Conservation (phyloP, 2,888 invertebrate species). For the Euclidia mi region DNA sequence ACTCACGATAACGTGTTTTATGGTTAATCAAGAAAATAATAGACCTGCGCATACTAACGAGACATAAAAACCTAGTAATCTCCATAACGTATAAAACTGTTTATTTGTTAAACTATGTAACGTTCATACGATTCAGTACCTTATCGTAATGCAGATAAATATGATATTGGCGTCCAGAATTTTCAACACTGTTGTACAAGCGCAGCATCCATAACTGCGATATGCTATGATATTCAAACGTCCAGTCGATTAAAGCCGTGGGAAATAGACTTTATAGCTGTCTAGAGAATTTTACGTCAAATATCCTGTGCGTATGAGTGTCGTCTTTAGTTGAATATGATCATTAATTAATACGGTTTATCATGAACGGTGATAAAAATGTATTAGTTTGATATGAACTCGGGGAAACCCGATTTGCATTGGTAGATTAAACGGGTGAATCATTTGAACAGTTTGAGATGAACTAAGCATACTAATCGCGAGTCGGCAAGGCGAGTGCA, state of each 20-base stretch:
- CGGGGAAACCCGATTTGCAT: neutral
- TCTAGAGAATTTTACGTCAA: too few relatives aligned
- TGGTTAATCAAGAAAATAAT: slow-evolving; percentile 29
- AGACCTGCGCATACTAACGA: slow-evolving; percentile 6
- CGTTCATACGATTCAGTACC: too few relatives aligned
- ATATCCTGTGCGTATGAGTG: too few relatives aligned
- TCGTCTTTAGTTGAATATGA: too few relatives aligned
- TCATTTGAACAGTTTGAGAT: slow-evolving; percentile 11
- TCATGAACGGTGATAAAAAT: too few relatives aligned
- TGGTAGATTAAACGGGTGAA: slow-evolving; percentile 8
- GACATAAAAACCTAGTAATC: slow-evolving; percentile 39
- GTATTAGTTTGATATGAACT: slow-evolving; percentile 6
- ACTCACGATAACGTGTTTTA: slow-evolving; percentile 15
- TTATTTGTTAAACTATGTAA: neutral
- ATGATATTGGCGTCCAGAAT: too few relatives aligned
- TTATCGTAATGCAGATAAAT: too few relatives aligned
- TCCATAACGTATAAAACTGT: slow-evolving; percentile 27
- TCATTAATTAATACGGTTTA: too few relatives aligned
- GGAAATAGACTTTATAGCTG: too few relatives aligned
- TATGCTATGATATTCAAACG: slow-evolving; percentile 4
- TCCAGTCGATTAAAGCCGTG: too few relatives aligned
- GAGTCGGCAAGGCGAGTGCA: slow-evolving; percentile 10
- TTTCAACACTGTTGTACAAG: too few relatives aligned
- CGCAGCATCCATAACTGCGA: slow-evolving; percentile 19
- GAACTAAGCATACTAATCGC: slow-evolving; percentile 15